phyloP scores from a whole-genome alignment of 2,888 invertebrate genomes.

The Lordiphosa fenestrarum region DNA sequence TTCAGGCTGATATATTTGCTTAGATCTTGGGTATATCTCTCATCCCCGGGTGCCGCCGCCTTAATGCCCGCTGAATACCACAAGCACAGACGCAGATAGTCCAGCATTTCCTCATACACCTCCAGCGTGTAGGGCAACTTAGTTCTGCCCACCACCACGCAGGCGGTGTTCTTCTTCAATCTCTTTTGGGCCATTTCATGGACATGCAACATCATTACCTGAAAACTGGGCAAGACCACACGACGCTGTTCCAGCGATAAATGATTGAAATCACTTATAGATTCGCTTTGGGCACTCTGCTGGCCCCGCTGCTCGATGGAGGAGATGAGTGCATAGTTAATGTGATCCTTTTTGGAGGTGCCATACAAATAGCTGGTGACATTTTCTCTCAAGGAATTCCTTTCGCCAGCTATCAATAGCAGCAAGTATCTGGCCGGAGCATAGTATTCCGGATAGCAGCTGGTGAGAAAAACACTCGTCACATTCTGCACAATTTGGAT shows the following conservation, averaged over 20 bases:
- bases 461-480: conserved; percentile 89
- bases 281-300: conserved; percentile 48
- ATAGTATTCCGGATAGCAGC: conserved; percentile 90
- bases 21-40: conserved; percentile 83
- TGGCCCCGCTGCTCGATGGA: conserved; percentile 80
- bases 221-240: conserved; percentile 86
- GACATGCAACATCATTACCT: conserved; percentile 86
- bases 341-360: conserved; percentile 83
- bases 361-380: conserved; percentile 84
- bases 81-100: conserved; percentile 90
- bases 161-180: conserved; percentile 82
- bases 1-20: conserved; percentile 83
- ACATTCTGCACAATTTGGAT: conserved; percentile 91
- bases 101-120: conserved; percentile 86
- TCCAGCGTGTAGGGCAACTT: conserved; percentile 86
- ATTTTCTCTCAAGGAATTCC: conserved; percentile 79
- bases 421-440: conserved; percentile 91
- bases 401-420: conserved; percentile 91
- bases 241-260: conserved; percentile 75
- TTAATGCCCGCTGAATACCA: conserved; percentile 83
- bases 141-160: conserved; percentile 85
- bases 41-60: conserved; percentile 83
- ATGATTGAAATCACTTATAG: conserved; percentile 76
- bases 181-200: conserved; percentile 85
- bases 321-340: conserved; percentile 80